Evolutionary conservation across 1,140 invertebrate genomes (phyloP).

Genomic region (Drosophila aff.): DNA sequence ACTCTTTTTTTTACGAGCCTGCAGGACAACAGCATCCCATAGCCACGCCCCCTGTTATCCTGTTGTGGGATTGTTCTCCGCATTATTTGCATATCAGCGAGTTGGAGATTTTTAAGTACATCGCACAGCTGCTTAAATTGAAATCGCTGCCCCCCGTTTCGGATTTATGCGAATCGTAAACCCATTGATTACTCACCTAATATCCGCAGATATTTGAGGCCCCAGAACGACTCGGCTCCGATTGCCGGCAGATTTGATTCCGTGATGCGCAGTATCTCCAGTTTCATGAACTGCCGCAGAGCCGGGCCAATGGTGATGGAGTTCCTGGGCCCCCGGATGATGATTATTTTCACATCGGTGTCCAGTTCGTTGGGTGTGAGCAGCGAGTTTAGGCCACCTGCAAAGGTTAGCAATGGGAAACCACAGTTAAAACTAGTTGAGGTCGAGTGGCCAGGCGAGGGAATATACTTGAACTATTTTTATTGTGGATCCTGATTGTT

Average conservation of each 20-base stretch:
- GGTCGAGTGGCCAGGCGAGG: slow-evolving; percentile 15
- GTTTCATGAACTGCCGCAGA: slow-evolving; percentile 87
- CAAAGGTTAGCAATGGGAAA: slow-evolving; percentile 80
- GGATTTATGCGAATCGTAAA: slow-evolving; percentile 55
- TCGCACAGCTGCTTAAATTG: slow-evolving; percentile 58
- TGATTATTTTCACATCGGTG: slow-evolving; percentile 88
- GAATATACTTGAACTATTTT: slow-evolving; percentile 43
- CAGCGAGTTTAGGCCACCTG: slow-evolving; percentile 87
- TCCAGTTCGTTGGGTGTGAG: slow-evolving; percentile 87
- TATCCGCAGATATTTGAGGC: slow-evolving; percentile 88
- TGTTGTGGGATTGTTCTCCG: slow-evolving; percentile 42
- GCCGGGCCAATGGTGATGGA: slow-evolving; percentile 90
- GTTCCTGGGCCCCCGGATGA: slow-evolving; percentile 90
- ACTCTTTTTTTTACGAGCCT: slow-evolving; percentile 61
- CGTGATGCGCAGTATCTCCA: slow-evolving; percentile 91
- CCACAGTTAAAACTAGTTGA: slow-evolving; percentile 32
- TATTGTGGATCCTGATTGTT: background rate
- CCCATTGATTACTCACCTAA: slow-evolving; percentile 85
- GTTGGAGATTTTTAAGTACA: slow-evolving; percentile 46
- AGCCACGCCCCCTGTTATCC: slow-evolving; percentile 19
- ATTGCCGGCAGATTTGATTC: slow-evolving; percentile 92
- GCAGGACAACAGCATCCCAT: slow-evolving; percentile 58
- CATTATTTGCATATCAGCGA: slow-evolving; percentile 74
- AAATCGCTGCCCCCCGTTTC: slow-evolving; percentile 44
- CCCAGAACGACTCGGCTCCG: slow-evolving; percentile 92